These are phyloP conservation scores for Phytoseiulus persimilis DNA, from an alignment of 2,888 invertebrate genomes.

Conservation along the genomic window DNA sequence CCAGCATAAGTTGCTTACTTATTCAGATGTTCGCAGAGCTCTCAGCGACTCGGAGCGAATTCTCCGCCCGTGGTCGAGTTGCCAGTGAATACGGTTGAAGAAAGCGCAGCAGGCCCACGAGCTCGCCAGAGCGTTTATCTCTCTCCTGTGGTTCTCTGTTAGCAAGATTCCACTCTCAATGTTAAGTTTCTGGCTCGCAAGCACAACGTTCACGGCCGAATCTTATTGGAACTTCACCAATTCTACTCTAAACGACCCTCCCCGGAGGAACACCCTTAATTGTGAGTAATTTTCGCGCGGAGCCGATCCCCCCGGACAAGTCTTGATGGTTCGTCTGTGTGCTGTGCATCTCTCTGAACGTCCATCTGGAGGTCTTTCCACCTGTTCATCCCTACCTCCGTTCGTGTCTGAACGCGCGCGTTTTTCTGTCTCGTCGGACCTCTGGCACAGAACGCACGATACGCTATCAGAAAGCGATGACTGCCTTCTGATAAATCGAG, in stretches of 20 bases:
- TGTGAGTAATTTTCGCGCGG: too few species aligned
- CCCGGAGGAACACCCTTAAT: too few species aligned
- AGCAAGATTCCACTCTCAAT: background rate
- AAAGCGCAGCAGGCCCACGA: background rate
- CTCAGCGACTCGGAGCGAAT: background rate
- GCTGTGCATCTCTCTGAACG: too few species aligned
- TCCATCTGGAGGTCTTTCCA: background rate
- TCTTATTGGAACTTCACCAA: too few species aligned
- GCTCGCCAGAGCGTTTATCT: background rate
- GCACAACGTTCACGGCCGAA: too few species aligned
- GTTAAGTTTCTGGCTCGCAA: too few species aligned
- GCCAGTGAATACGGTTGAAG: background rate
- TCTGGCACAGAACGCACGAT: background rate
- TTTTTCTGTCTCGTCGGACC: background rate
- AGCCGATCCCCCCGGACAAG: too few species aligned
- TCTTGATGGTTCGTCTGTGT: too few species aligned
- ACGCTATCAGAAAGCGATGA: background rate
- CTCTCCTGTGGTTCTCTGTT: background rate
- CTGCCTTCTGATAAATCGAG: background rate
- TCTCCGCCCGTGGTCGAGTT: background rate
- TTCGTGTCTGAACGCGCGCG: background rate
- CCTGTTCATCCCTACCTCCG: background rate
- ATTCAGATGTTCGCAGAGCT: background rate
- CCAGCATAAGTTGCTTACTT: too few species aligned
- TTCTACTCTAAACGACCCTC: too few species aligned